Base-by-base conservation (phyloP, 1,140 invertebrate species). In the Brachionus paranguensis region DNA sequence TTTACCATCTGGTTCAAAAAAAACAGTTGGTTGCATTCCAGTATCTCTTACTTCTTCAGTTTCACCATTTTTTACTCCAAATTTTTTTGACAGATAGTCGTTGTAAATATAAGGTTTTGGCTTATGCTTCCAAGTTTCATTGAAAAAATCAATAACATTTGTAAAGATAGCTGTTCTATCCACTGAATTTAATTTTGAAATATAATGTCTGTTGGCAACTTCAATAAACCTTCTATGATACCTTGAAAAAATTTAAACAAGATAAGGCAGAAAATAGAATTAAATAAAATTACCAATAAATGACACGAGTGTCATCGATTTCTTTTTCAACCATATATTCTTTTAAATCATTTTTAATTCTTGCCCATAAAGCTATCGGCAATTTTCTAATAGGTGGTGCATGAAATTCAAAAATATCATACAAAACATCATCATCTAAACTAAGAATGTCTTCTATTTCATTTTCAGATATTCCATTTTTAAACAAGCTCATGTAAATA, bases 291-390 rank as follows among this genome's bases (percentile, higher is more conserved):
- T 68, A 84, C 83, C 83, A 84, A 45, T 84, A 84, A 17, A 84
- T 76, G 29, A 84, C 83, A 60, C 60, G 43, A n/a, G 47, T 45
- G 17, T 91, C 90, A 84, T 92, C 92, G 11, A 90, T 90, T 50
- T 89, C 86, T 29, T 88, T 89, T 91, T 92, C 93, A 47, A 91
- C 91, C 41, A 94, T 86, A 88, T 93, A 93, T 33, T 92, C 92
- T 6, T 90, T 89, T 70, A 94, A 87, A 83, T 92, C 91, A 84
- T 92, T 91, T 5, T 90, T 91, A 47, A 94, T 88, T 85, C 92
- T 91, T 5, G 92, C 91, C 93, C 93, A 93, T 84, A 93, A 91
- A 78, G 93, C 87, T 11, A 65, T 47, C 84, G 86, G 85, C 88
- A 89, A 0, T 88, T 86, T 79, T 76, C 65, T 84, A 86, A 83